Evolutionary conservation across 2,888 invertebrate genomes (phyloP).

Genomic region (Pyrgus malvae): DNA sequence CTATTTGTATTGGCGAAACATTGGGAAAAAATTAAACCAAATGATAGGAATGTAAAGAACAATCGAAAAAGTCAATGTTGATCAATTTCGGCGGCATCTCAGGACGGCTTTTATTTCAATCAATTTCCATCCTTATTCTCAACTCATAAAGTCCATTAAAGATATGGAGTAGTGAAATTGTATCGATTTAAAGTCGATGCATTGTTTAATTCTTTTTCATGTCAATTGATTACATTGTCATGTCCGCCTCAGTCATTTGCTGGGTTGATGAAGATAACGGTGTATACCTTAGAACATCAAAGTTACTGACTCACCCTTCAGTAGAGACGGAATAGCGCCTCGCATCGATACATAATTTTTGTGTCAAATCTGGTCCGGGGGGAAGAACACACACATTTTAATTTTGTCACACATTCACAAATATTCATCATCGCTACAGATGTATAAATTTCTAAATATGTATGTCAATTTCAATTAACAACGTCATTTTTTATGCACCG

Average conservation of each 20-base stretch:
- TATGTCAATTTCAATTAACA: no score
- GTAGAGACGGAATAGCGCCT: no score
- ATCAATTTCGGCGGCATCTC: not conserved
- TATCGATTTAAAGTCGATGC: conserved; percentile 1
- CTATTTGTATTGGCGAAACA: not conserved
- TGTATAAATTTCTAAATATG: no score
- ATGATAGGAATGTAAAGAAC: not conserved
- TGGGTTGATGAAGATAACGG: conserved; percentile 3
- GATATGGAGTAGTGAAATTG: not conserved
- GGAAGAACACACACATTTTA: no score
- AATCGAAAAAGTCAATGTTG: not conserved
- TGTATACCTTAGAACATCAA: not conserved
- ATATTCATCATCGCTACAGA: no score
- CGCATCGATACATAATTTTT: no score
- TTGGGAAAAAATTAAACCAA: not conserved
- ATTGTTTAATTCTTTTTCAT: not conserved
- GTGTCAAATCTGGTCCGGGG: no score
- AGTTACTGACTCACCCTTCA: not conserved
- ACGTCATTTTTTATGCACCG: no score
- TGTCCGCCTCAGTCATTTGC: conserved; percentile 6
- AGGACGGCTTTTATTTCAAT: not conserved
- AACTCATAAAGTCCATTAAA: not conserved
- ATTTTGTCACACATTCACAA: no score
- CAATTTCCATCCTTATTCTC: not conserved
- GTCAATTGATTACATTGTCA: conserved; percentile 10